phyloP scores from a whole-genome alignment of 2,113 vertebrate species.

The Tachysurus vachellii region DNA sequence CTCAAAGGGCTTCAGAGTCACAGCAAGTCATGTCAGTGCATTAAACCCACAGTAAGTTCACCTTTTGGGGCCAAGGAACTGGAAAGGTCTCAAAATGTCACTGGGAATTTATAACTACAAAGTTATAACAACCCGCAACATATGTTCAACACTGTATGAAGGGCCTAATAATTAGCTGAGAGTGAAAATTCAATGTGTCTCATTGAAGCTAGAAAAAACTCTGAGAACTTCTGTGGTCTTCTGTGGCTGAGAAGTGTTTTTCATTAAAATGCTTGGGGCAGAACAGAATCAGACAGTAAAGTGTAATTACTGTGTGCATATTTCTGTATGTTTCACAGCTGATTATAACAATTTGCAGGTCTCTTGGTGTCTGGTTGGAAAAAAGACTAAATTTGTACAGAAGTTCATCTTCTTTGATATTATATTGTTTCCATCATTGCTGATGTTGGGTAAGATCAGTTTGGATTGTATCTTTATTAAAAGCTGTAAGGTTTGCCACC shows the following conservation, averaged over 20 bases:
- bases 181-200: background rate
- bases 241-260: background rate
- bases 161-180: slow-evolving; percentile 3
- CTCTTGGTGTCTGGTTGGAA: background rate
- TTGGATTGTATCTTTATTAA: background rate
- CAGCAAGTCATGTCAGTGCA: slow-evolving; percentile 5
- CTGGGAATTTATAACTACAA: background rate
- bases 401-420: background rate
- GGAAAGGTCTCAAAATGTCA: slow-evolving; percentile 15
- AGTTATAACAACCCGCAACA: background rate
- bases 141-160: background rate
- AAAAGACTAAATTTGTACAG: background rate
- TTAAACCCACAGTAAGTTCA: slow-evolving; percentile 29
- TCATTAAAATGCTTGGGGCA: background rate
- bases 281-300: background rate
- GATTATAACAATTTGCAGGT: background rate
- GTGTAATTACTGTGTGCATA: background rate
- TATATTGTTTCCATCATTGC: background rate
- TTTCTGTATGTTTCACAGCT: background rate
- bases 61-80: background rate
- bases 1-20: slow-evolving; percentile 23
- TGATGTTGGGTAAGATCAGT: background rate
- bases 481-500: background rate
- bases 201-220: background rate
- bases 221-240: background rate